Evolutionary conservation across 30 jellyfish, hydroid and myxozoan species (phyloP), one percentile per base, ranked within the genome.

Genomic region (Pseudorhiza aurosa): DNA sequence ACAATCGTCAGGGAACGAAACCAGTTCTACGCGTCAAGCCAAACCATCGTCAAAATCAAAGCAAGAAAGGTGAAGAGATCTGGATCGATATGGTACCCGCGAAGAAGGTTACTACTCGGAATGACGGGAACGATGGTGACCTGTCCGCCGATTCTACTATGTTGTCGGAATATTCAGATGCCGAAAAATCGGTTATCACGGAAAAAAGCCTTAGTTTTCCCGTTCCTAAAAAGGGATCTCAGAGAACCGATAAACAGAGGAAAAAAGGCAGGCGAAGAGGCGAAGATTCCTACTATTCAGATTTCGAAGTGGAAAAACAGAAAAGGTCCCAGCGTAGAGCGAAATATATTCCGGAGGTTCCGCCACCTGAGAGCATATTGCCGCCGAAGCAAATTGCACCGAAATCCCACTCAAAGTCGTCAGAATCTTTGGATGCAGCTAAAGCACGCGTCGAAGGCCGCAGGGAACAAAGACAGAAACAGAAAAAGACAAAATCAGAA

Each of bases 31-130:
- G 98, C 22, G 98, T 92, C 0, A 91, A 93, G 46, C 98, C 98
- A 49, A 85, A 82, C 36, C 96, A 92, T 53, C 95, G 95, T 0
- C 83, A 80, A 85, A 55, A 77, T 63, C 82, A 84, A 77, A 47
- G 75, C 63, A 64, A 64, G 28, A 47, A 44, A 25, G 95, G 96
- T 30, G 92, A 95, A 15, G 98, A 92, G 39, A 71, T 92, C 19
- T 92, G 98, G 98, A 92, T 92, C 36, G 98, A 92, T 65, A 85
- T 92, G 98, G 98, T 92, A 24, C 98, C 98, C 4, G 89, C 98
- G 0, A 80, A 85, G 78, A 77, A 77, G 45, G 75, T 77, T 8
- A 81, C 83, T 0, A 92, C 96, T 32, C 95, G 96, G 9, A 85
- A 53, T 26, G 93, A 85, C 11, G 26, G 44, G 22, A 70, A 53